Conservation (phyloP, 2,797 vertebrate species). For the Schizothorax lantsangensis region DNA sequence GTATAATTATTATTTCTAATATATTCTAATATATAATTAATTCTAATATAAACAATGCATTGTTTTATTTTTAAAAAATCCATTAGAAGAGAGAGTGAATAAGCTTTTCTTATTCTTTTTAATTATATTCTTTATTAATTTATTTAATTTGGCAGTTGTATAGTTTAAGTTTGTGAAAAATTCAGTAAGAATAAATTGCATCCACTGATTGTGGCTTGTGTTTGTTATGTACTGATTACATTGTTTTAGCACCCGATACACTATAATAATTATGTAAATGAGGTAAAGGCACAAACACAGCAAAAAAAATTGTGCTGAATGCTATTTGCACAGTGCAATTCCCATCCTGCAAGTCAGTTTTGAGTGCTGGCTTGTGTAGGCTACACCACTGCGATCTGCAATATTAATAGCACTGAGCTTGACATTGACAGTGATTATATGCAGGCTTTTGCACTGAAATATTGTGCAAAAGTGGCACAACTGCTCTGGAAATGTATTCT, state of each 20-base stretch:
- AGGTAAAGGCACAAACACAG: conserved; percentile 14
- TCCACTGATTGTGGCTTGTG: neutral
- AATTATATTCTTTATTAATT: neutral
- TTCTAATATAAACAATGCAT: neutral
- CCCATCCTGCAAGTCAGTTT: conserved; percentile 3
- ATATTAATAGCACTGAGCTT: conserved; percentile 7
- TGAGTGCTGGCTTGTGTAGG: conserved; percentile 11
- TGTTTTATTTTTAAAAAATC: neutral
- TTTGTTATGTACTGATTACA: neutral
- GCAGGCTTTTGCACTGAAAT: conserved; percentile 13
- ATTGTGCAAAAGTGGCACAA: neutral
- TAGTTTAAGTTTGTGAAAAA: neutral
- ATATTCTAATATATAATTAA: neutral
- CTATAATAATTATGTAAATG: conserved; percentile 10
- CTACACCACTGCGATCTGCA: neutral
- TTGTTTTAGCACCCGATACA: neutral
- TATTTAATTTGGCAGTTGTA: conserved; percentile 1
- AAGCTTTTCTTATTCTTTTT: neutral
- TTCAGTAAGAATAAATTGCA: neutral
- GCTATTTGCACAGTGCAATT: neutral
- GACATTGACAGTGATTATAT: conserved; percentile 29
- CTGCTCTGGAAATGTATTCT: neutral
- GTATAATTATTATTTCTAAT: neutral
- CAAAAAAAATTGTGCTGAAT: neutral
- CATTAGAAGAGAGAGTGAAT: neutral